Percentiles rank a stretch among this genome's conserved stretches.
phyloP scores from a whole-genome alignment of 2,888 invertebrate genomes.

The Lapara coniferarum region DNA sequence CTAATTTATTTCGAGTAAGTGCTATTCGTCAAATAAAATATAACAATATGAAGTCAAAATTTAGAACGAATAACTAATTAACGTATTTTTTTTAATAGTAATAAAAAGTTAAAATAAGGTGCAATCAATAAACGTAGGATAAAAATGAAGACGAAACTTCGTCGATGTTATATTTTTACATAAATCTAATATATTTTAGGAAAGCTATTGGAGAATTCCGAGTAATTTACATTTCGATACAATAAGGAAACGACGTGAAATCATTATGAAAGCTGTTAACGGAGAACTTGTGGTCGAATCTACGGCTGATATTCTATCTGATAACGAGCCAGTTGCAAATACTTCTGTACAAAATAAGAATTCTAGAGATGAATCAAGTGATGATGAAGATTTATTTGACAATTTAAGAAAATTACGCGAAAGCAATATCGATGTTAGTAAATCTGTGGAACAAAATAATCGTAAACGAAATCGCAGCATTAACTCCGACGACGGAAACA shows the following conservation, averaged over 20 bases:
- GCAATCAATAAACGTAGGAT: too few species aligned
- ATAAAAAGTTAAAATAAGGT: too few species aligned
- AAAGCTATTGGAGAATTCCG: slow-evolving; percentile 94
- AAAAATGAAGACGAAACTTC: not conserved
- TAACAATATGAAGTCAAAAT: too few species aligned
- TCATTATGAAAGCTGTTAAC: slow-evolving; percentile 82
- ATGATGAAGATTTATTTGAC: slow-evolving; percentile 73
- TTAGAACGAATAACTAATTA: too few species aligned
- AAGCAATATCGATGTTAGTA: slow-evolving; percentile 40
- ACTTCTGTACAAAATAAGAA: slow-evolving; percentile 13
- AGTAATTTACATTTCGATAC: slow-evolving; percentile 81
- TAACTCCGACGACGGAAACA: slow-evolving; percentile 57
- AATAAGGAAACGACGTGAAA: slow-evolving; percentile 82
- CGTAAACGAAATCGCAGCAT: slow-evolving; percentile 67
- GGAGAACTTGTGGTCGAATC: slow-evolving; percentile 71
- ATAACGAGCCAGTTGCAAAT: slow-evolving; percentile 25
- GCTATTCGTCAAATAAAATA: too few species aligned
- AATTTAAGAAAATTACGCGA: slow-evolving; percentile 70
- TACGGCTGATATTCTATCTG: slow-evolving; percentile 27
- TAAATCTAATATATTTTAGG: slow-evolving; percentile 74
- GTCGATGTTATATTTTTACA: slow-evolving; percentile 23
- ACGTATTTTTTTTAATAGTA: too few species aligned
- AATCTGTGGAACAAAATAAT: slow-evolving; percentile 40
- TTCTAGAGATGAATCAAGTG: slow-evolving; percentile 52
- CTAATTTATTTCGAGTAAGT: too few species aligned